A percentile compares a stretch with the other conserved stretches of the same genome.
phyloP scores from a whole-genome alignment of 1,140 invertebrate species.

The Bursaphelenchus mucronatus region DNA sequence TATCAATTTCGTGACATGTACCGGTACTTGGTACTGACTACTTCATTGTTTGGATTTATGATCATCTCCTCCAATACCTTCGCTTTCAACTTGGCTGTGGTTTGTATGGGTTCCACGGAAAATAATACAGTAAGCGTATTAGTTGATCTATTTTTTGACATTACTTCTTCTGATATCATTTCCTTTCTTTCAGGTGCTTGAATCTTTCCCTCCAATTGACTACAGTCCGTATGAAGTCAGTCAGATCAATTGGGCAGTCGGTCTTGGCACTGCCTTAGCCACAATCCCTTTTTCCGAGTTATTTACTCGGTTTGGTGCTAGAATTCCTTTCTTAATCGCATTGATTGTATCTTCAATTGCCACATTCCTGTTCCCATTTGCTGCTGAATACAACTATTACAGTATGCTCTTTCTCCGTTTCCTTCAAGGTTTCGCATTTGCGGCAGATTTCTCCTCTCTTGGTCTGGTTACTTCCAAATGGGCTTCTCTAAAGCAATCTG shows the following conservation, averaged over 20 bases:
- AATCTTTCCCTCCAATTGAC: conserved; percentile 13
- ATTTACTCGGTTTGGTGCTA: neutral
- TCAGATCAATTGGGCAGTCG: conserved; percentile 30
- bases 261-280: conserved; percentile 24
- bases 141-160: conserved; percentile 63
- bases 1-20: neutral
- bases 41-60: conserved; percentile 50
- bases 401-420: conserved; percentile 23
- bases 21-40: conserved; percentile 75
- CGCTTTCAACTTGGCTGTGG: conserved; percentile 31
- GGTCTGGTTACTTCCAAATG: conserved; percentile 29
- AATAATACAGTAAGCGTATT: conserved; percentile 10
- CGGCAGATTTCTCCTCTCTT: conserved; percentile 29
- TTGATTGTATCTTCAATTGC: conserved; percentile 26
- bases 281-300: conserved; percentile 25
- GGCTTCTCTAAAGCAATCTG: conserved; percentile 30
- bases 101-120: conserved; percentile 22
- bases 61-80: conserved; percentile 30
- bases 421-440: conserved; percentile 30
- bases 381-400: conserved; percentile 13
- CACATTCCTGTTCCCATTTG: conserved; percentile 24
- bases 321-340: conserved; percentile 25
- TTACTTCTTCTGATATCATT: conserved; percentile 62
- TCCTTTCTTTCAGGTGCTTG: conserved; percentile 12
- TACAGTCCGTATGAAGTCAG: conserved; percentile 26